phyloP scores from a whole-genome alignment of 2,797 vertebrate species.

The Telmatherina bonti region DNA sequence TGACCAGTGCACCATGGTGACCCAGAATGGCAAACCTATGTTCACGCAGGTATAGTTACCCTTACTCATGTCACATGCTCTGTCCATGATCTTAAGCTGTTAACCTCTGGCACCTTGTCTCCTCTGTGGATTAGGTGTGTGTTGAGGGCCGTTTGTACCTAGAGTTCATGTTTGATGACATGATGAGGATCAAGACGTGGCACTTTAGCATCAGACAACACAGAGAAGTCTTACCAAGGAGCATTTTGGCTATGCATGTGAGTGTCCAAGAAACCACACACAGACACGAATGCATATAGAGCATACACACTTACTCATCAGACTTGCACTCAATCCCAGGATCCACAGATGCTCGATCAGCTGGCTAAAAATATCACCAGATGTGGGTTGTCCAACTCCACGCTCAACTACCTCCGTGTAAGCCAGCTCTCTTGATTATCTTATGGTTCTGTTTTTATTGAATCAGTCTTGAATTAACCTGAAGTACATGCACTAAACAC shows the following conservation, averaged over 20 bases:
- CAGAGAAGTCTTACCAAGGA: slow-evolving; percentile 97
- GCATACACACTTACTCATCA: not conserved
- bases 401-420: slow-evolving; percentile 99
- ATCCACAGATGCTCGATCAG: slow-evolving; percentile 99
- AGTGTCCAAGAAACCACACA: slow-evolving; percentile 67
- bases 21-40: slow-evolving; percentile 98
- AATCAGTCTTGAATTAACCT: not conserved
- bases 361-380: slow-evolving; percentile 99
- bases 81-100: not conserved
- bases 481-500: not conserved
- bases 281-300: not conserved
- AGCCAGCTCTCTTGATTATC: slow-evolving; percentile 53
- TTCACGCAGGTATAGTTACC: slow-evolving; percentile 91
- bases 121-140: slow-evolving; percentile 86
- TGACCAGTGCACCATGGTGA: slow-evolving; percentile 99
- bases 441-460: not conserved
- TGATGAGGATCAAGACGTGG: slow-evolving; percentile 99
- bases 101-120: not conserved
- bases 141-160: slow-evolving; percentile 97
- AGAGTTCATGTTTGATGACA: slow-evolving; percentile 99
- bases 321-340: slow-evolving; percentile 75
- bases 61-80: not conserved
- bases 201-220: slow-evolving; percentile 99
- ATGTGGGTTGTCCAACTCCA: slow-evolving; percentile 98
- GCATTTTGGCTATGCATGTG: slow-evolving; percentile 98